These are phyloP conservation scores for Notothenia coriiceps DNA, from an alignment of 2,113 vertebrate species.

Conservation along the genomic window DNA sequence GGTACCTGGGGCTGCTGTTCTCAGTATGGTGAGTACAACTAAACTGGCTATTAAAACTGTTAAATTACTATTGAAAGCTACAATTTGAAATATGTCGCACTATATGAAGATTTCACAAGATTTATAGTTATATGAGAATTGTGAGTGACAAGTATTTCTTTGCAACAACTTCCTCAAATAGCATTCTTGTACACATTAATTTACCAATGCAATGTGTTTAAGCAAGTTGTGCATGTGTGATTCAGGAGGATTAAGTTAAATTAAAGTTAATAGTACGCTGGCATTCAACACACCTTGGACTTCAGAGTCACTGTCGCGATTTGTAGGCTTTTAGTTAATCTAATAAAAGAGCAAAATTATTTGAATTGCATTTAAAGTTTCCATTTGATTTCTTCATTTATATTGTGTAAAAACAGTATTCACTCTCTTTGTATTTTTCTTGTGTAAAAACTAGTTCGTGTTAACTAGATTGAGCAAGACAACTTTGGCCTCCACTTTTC, in stretches of 20 bases:
- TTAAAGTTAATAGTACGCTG: background rate
- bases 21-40: slow-evolving; percentile 81
- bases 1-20: slow-evolving; percentile 1
- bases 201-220: background rate
- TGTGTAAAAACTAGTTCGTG: slow-evolving; percentile 24
- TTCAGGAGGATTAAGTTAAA: background rate
- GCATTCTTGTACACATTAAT: background rate
- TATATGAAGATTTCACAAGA: background rate
- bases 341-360: background rate
- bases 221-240: background rate
- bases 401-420: slow-evolving; percentile 5
- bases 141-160: background rate
- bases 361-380: background rate
- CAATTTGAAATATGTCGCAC: background rate
- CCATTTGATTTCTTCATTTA: slow-evolving; percentile 13
- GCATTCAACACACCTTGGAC: background rate
- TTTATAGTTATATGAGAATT: background rate
- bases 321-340: background rate
- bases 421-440: background rate
- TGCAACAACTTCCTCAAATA: background rate
- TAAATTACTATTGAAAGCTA: background rate
- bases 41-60: background rate
- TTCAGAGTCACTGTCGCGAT: background rate
- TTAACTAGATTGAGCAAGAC: slow-evolving; percentile 55
- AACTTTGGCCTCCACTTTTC: slow-evolving; percentile 39